Conservation (phyloP, 1,140 invertebrate species). For the Saccostrea glomerata region DNA sequence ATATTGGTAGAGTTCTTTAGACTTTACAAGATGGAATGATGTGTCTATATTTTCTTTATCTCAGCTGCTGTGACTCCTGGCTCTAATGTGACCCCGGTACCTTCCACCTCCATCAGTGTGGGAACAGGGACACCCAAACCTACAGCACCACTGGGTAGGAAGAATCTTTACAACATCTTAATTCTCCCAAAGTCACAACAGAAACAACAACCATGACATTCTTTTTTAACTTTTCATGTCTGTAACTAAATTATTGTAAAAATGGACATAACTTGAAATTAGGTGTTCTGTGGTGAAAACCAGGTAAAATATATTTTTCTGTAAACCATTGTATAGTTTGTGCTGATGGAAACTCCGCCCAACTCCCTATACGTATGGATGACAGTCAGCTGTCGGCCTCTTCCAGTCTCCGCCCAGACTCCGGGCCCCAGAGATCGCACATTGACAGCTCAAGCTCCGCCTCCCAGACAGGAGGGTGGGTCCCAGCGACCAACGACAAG, state of each 20-base stretch:
- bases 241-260: not conserved
- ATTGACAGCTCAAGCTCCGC: slow-evolving; percentile 55
- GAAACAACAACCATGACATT: not conserved
- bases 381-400: slow-evolving; percentile 61
- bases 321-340: not conserved
- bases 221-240: not conserved
- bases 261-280: too few relatives aligned
- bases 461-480: slow-evolving; percentile 60
- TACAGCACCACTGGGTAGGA: not conserved
- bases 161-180: not conserved
- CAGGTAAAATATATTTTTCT: not conserved
- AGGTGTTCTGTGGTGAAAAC: not conserved
- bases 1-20: not conserved
- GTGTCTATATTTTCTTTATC: not conserved
- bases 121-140: not conserved
- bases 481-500: slow-evolving; percentile 58
- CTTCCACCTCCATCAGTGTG: slow-evolving; percentile 29
- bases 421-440: slow-evolving; percentile 55
- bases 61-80: slow-evolving; percentile 17
- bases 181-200: not conserved
- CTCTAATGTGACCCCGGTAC: slow-evolving; percentile 8
- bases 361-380: slow-evolving; percentile 33
- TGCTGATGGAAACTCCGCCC: slow-evolving; percentile 27
- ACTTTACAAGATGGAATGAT: not conserved
- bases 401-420: slow-evolving; percentile 48